Percentiles rank a stretch among this genome's conserved stretches.
Conservation (phyloP, 2,113 vertebrate genomes). For the Clarias gariepinus region DNA sequence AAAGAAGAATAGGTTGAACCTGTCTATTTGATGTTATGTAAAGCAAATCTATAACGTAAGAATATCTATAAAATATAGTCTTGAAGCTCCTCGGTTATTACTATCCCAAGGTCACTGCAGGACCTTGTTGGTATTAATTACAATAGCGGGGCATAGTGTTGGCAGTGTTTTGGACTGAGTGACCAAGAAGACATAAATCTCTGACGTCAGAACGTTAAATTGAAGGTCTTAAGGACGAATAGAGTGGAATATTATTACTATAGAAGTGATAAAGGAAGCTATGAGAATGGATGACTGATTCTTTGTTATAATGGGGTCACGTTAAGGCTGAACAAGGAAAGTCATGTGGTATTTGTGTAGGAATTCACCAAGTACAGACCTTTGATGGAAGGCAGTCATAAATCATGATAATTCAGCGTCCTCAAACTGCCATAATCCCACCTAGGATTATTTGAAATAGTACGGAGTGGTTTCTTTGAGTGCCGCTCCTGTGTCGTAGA, state of each 20-base stretch:
- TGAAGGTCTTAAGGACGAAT: neutral
- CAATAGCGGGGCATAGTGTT: neutral
- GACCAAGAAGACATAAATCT: neutral
- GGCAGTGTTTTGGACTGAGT: neutral
- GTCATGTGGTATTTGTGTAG: neutral
- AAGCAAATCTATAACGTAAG: too few species aligned
- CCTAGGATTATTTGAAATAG: neutral
- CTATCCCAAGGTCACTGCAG: neutral
- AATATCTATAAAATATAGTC: neutral
- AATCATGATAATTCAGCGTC: neutral
- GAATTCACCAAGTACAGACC: neutral
- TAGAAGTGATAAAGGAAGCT: neutral
- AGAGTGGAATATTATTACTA: neutral
- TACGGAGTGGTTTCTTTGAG: neutral
- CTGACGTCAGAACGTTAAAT: neutral
- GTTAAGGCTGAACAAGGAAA: neutral
- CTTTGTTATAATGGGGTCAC: neutral
- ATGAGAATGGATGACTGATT: neutral
- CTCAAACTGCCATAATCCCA: neutral
- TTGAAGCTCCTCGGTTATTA: neutral
- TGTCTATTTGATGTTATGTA: neutral
- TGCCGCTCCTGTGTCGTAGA: neutral
- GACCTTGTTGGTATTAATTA: neutral
- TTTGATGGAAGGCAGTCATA: neutral
- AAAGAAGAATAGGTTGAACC: neutral